A percentile compares a stretch with the other conserved stretches of the same genome.
Conservation (phyloP, 1,140 invertebrate genomes). For the Drosophila pseudoobscura region DNA sequence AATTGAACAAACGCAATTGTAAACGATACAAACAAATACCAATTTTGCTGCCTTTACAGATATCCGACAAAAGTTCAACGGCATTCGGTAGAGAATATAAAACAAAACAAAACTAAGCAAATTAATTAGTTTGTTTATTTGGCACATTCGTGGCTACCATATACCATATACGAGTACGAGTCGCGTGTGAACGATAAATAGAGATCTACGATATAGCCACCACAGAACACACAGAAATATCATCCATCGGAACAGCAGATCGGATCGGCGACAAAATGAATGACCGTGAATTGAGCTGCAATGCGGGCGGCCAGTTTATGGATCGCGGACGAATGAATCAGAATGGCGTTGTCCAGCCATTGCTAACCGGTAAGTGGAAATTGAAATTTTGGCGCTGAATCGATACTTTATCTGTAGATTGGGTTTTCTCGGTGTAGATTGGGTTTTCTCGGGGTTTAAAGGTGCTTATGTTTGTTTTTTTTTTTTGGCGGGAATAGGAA, state of each 20-base stretch:
- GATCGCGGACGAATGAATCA: conserved; percentile 84
- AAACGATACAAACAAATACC: conserved; percentile 16
- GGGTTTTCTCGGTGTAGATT: too few relatives aligned
- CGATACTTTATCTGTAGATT: too few relatives aligned
- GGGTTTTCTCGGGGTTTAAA: too few relatives aligned
- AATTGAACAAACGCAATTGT: conserved; percentile 6
- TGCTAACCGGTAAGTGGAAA: conserved; percentile 87
- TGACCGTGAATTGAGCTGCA: conserved; percentile 78
- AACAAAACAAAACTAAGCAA: conserved; percentile 26
- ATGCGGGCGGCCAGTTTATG: conserved; percentile 79
- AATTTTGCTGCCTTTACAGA: conserved; percentile 17
- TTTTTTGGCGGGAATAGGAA: background rate
- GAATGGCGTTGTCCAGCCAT: conserved; percentile 91
- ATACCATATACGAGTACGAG: conserved; percentile 1
- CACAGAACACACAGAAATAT: conserved; percentile 24
- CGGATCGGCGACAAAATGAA: conserved; percentile 67
- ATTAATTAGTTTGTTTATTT: conserved; percentile 58
- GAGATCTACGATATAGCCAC: conserved; percentile 12
- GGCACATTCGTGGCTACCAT: conserved; percentile 50
- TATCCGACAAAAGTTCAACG: conserved; percentile 58
- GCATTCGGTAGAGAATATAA: conserved; percentile 34
- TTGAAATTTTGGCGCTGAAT: too few relatives aligned
- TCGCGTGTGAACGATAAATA: conserved; percentile 51
- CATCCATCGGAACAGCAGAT: conserved; percentile 7
- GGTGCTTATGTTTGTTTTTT: too few relatives aligned